phyloP scores from a whole-genome alignment of 2,113 vertebrate species.

The Hipposideros armiger region DNA sequence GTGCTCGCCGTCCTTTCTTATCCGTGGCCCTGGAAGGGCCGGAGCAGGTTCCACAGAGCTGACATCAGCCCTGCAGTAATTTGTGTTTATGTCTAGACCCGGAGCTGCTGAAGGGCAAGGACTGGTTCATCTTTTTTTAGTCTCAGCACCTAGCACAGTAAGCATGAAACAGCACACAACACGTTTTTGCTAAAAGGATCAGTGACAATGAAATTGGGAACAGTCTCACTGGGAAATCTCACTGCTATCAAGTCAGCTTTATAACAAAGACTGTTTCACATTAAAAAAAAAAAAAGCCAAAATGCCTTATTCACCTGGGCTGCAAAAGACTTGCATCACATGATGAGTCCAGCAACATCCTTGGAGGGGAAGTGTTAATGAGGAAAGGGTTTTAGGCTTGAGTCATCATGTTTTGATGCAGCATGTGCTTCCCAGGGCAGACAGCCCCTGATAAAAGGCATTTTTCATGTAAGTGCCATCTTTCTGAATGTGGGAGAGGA shows the following conservation, averaged over 20 bases:
- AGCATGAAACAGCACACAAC: neutral
- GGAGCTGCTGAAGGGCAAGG: neutral
- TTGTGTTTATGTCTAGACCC: neutral
- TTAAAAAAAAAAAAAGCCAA: neutral
- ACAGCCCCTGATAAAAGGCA: neutral
- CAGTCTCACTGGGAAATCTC: neutral
- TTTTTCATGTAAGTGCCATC: neutral
- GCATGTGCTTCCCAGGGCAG: neutral
- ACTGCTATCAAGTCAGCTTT: neutral
- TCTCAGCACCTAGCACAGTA: neutral
- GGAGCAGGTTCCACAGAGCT: neutral
- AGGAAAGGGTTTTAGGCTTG: neutral
- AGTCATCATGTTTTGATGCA: neutral
- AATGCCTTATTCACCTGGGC: constrained; percentile 7
- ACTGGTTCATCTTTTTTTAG: neutral
- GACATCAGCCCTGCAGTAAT: neutral
- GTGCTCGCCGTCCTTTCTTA: neutral
- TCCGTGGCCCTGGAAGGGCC: neutral
- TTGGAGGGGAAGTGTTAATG: neutral
- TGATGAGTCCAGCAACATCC: neutral
- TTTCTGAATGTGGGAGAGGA: neutral
- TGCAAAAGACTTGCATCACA: neutral
- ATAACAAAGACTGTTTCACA: neutral
- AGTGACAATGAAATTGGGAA: neutral
- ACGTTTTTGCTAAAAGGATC: neutral